Evolutionary conservation across 2,888 invertebrate genomes (phyloP).

Genomic region (Plusia festucae): DNA sequence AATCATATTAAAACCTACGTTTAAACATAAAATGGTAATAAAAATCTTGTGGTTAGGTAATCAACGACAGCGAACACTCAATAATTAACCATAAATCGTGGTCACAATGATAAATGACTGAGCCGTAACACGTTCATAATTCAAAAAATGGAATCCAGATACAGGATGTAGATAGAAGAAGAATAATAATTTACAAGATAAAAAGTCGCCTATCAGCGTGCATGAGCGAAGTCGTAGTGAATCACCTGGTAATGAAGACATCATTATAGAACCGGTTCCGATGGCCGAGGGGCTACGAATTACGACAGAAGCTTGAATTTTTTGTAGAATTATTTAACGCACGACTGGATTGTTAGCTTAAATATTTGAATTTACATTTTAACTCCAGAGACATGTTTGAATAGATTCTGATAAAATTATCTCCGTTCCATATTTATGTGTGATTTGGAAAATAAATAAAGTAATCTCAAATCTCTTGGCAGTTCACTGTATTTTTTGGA

Average conservation of each 20-base stretch:
- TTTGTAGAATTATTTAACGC: conserved; percentile 43
- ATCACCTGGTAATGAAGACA: conserved; percentile 86
- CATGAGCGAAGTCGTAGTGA: conserved; percentile 73
- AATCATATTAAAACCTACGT: conserved; percentile 44
- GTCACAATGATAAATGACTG: conserved; percentile 12
- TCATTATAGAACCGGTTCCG: conserved; percentile 83
- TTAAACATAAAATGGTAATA: conserved; percentile 19
- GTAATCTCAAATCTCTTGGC: neutral
- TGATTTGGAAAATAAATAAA: conserved; percentile 1
- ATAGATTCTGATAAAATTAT: conserved; percentile 22
- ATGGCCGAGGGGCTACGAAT: conserved; percentile 56
- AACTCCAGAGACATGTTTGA: conserved; percentile 35
- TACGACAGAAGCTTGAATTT: conserved; percentile 49
- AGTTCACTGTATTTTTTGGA: neutral
- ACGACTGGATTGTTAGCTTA: conserved; percentile 36
- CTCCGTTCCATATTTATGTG: conserved; percentile 8
- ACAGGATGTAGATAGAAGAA: conserved; percentile 50
- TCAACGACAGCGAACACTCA: neutral
- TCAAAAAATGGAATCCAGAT: conserved; percentile 34
- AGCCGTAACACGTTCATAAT: conserved; percentile 18
- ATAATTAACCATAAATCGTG: conserved; percentile 11
- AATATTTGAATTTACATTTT: conserved; percentile 50
- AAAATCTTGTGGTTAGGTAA: neutral
- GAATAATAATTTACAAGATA: conserved; percentile 58
- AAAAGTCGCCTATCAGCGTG: conserved; percentile 62